These are phyloP conservation scores for Arremon aurantiirostris DNA, from an alignment of 2,797 vertebrate species.

Conservation along the genomic window DNA sequence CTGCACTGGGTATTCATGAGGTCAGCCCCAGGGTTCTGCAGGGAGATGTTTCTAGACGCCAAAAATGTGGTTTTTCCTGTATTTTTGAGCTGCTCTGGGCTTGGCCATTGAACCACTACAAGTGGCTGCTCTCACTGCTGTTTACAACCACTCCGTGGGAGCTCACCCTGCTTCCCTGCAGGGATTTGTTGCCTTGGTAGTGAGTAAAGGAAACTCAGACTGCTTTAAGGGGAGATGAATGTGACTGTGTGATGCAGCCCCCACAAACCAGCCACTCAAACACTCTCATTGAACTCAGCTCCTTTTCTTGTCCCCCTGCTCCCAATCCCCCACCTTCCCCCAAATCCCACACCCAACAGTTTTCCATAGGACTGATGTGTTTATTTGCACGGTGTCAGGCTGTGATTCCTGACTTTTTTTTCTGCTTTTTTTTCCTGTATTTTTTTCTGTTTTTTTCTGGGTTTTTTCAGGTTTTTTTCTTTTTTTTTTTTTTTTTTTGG, in stretches of 20 bases:
- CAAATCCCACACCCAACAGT: not conserved
- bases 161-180: not conserved
- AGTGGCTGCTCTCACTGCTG: not conserved
- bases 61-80: rapidly evolving
- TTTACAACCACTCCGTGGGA: not conserved
- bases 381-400: not conserved
- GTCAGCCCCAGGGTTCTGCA: rapidly evolving
- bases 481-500: not conserved
- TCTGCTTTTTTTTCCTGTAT: not conserved
- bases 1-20: rapidly evolving
- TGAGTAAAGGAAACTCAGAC: slow-evolving; percentile 6
- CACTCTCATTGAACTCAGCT: not conserved
- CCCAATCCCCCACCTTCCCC: not conserved
- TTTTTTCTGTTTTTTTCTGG: not conserved
- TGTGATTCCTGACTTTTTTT: not conserved
- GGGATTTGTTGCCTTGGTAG: slow-evolving; percentile 56
- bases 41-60: not conserved
- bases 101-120: not conserved
- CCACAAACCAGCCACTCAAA: slow-evolving; percentile 16
- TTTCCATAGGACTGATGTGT: not conserved
- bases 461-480: not conserved
- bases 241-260: not conserved
- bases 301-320: not conserved
- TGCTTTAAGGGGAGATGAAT: not conserved
- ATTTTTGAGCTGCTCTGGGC: not conserved